A percentile compares a stretch with the other conserved stretches of the same genome.
Evolutionary conservation across 2,888 invertebrate species (phyloP).

Genomic region (Calliphora vomitoria): DNA sequence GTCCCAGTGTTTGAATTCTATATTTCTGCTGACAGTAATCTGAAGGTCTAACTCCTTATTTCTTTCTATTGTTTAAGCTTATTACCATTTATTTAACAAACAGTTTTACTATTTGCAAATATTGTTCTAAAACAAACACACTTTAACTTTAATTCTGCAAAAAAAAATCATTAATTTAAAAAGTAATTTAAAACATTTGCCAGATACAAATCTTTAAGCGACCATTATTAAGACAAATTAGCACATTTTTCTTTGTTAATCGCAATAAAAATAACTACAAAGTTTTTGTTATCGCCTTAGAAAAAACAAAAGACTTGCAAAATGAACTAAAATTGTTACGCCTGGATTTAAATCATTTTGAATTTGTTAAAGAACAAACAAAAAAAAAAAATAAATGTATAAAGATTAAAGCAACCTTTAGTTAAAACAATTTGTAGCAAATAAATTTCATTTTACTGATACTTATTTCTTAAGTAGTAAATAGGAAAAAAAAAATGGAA

Average conservation of each 20-base stretch:
- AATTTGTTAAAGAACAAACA: background rate
- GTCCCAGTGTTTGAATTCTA: no score
- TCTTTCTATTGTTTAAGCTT: no score
- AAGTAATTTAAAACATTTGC: constrained; percentile 17
- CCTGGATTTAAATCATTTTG: constrained; percentile 23
- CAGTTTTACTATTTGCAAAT: no score
- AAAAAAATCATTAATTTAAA: background rate
- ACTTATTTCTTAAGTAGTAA: background rate
- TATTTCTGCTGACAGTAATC: no score
- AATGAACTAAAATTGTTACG: constrained; percentile 31
- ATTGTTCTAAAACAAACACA: no score
- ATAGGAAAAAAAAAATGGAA: constrained; percentile 15
- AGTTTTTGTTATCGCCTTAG: background rate
- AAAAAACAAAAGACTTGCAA: constrained; percentile 59
- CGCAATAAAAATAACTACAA: background rate
- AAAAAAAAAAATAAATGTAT: no score
- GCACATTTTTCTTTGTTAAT: background rate
- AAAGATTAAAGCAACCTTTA: background rate
- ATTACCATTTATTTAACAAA: no score
- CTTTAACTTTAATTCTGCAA: background rate
- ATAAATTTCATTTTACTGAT: background rate
- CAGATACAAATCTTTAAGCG: constrained; percentile 24
- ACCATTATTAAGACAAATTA: constrained; percentile 8
- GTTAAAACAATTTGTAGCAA: background rate
- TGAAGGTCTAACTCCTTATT: no score